phyloP scores from a whole-genome alignment of 2,888 invertebrate species.

The Napeogenes sylphis region DNA sequence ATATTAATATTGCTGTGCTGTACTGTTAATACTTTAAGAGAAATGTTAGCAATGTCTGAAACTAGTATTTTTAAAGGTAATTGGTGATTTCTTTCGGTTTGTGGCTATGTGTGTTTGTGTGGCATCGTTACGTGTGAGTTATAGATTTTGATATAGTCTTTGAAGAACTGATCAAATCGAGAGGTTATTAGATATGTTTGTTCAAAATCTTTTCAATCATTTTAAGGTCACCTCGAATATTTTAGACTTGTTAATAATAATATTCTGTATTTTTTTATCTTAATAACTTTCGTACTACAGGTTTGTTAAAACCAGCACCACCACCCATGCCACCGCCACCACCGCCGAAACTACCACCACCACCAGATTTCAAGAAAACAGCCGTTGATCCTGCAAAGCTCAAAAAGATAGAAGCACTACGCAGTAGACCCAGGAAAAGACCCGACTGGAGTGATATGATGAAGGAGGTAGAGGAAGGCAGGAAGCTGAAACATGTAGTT shows the following conservation, averaged over 20 bases:
- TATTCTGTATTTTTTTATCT: too few relatives aligned
- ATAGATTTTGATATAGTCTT: conserved; percentile 1
- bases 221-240: too few relatives aligned
- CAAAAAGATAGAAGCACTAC: conserved; percentile 83
- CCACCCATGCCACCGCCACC: conserved; percentile 85
- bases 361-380: conserved; percentile 79
- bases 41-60: conserved; percentile 16
- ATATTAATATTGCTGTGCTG: not conserved
- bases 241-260: too few relatives aligned
- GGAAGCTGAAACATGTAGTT: conserved; percentile 86
- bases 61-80: conserved; percentile 36
- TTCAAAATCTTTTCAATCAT: too few relatives aligned
- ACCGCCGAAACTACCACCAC: conserved; percentile 81
- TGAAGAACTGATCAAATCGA: conserved; percentile 10
- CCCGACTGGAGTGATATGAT: conserved; percentile 95
- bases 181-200: too few relatives aligned
- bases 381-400: conserved; percentile 79
- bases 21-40: not conserved
- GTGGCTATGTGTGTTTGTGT: not conserved
- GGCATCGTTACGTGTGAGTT: not conserved
- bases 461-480: conserved; percentile 92
- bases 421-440: conserved; percentile 86
- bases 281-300: conserved; percentile 35
- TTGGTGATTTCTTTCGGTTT: conserved; percentile 3
- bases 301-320: conserved; percentile 71